Percentiles rank a stretch among this genome's conserved stretches.
Conservation (phyloP, 2,113 vertebrate genomes). For the Colistium nudipinnis region DNA sequence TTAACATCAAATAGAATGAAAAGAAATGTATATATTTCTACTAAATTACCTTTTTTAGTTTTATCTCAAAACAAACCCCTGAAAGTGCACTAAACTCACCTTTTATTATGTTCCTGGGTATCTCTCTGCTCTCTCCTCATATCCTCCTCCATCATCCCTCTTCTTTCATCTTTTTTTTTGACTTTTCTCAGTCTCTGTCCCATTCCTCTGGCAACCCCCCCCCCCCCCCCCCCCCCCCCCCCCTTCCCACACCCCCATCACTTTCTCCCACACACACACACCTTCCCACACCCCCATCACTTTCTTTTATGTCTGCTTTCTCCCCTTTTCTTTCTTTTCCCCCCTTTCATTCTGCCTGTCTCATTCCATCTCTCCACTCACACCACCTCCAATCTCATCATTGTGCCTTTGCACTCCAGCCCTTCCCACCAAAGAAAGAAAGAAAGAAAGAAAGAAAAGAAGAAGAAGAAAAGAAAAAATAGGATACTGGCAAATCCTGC, state of each 20-base stretch:
- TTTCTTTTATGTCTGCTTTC: conserved; percentile 17
- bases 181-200: conserved; percentile 9
- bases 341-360: conserved; percentile 40
- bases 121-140: background rate
- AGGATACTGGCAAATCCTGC: conserved; percentile 77
- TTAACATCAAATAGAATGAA: too few species aligned
- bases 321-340: conserved; percentile 6
- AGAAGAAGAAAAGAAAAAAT: conserved; percentile 66
- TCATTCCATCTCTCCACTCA: conserved; percentile 34
- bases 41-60: too few species aligned
- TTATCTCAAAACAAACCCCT: too few species aligned
- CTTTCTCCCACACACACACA: too few species aligned
- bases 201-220: background rate
- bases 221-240: background rate
- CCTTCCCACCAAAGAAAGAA: conserved; percentile 31
- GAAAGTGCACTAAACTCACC: background rate
- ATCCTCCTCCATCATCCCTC: background rate
- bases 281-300: background rate
- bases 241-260: too few species aligned
- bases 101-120: background rate
- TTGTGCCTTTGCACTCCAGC: conserved; percentile 48
- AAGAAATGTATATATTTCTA: too few species aligned
- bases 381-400: conserved; percentile 47
- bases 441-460: conserved; percentile 20
- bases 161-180: background rate